Evolutionary conservation across 2,888 invertebrate species (phyloP), one percentile per base, ranked within the genome.

Genomic region (Pharmacophagus antenor): DNA sequence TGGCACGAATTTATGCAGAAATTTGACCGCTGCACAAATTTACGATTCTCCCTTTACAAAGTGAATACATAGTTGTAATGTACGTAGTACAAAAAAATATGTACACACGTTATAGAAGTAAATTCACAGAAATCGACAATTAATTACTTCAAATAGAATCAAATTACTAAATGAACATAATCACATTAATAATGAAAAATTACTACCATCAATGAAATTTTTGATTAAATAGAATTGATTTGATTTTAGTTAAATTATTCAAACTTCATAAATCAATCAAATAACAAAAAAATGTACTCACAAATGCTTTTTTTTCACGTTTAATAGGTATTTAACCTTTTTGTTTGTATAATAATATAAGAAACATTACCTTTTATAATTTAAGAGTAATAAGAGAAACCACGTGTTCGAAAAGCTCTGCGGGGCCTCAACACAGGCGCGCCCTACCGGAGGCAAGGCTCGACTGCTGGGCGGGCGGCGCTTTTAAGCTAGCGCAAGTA

Each of bases 381-480:
- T n/a, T n/a, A n/a, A n/a, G n/a, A n/a, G n/a, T 51, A 44, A 49
- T 58, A 67, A 67, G 63, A 67, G 66, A 67, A 65, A 63, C 18
- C 63, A 64, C 65, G 65, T 63, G 49, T 56, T 50, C 47, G 18
- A 27, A 54, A 58, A 49, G 50, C 55, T 48, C n/a, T 27, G 25
- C 10, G 6, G 55, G 62, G 64, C 46, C 65, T 64, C 60, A 53
- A 69, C 56, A 67, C 76, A 74, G 70, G 76, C 69, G 73, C 76
- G 77, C 77, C 76, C 73, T 69, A 65, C 72, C 67, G 67, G 60
- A 68, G 63, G 62, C 73, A 72, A 64, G 65, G 59, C 66, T 67
- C 74, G 76, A 84, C 83, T 84, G 77, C 50, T 65, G 80, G 83
- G 81, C 81, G 82, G 81, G 79, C 74, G 73, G 68, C 62, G 65